A percentile compares a stretch with the other conserved stretches of the same genome.
phyloP scores from a whole-genome alignment of 1,140 invertebrate genomes.

The Augochlora pura region DNA sequence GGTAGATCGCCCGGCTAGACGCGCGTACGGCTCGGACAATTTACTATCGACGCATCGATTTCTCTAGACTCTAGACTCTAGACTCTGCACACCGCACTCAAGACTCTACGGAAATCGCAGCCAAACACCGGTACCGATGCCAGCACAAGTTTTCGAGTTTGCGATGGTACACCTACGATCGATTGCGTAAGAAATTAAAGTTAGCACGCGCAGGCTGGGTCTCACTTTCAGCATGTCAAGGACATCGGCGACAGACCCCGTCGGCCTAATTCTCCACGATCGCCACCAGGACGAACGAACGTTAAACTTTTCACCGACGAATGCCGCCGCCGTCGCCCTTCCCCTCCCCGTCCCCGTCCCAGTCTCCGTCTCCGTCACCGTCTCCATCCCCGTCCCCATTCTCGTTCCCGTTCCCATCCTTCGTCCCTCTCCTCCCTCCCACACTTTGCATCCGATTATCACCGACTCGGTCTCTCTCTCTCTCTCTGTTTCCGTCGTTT shows the following conservation, averaged over 20 bases:
- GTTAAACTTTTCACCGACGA: constrained; percentile 20
- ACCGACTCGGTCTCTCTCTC: too few species aligned
- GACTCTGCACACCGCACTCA: too few species aligned
- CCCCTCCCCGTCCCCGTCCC: too few species aligned
- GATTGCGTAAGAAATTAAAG: constrained; percentile 63
- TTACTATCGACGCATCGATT: too few species aligned
- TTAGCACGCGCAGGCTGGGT: constrained; percentile 60
- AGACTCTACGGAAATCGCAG: neutral
- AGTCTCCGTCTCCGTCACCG: too few species aligned
- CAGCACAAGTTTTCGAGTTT: constrained; percentile 28
- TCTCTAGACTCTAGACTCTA: too few species aligned
- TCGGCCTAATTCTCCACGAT: constrained; percentile 68
- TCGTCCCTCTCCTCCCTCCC: too few species aligned
- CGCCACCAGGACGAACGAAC: constrained; percentile 38
- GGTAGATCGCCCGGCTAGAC: too few species aligned
- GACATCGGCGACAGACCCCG: constrained; percentile 70
- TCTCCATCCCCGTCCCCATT: neutral
- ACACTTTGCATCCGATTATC: too few species aligned
- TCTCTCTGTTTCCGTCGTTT: too few species aligned
- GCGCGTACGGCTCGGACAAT: too few species aligned
- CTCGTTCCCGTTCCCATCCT: neutral
- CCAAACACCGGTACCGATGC: neutral
- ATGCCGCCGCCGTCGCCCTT: too few species aligned
- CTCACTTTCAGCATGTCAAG: constrained; percentile 75
- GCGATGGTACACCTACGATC: constrained; percentile 57